Base-by-base conservation (phyloP, 2,888 invertebrate species). In the Rotaria sp. region DNA sequence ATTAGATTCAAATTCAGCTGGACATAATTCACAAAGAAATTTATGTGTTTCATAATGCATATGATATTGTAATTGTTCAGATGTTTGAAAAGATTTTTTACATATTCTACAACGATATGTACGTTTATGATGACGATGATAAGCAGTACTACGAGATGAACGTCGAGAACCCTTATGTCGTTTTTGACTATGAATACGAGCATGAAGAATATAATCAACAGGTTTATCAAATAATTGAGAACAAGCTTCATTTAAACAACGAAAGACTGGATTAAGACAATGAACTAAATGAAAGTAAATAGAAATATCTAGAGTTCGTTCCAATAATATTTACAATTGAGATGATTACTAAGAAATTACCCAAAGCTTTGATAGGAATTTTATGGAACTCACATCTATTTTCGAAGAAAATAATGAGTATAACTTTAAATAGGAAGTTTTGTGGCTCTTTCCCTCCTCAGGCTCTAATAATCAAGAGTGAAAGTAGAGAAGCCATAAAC, bases 101-200 rank as follows among this genome's bases (percentile, higher is more conserved):
- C 80, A 80, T 80, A 45, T 1, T 80, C n/a, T 24, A 45, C 80
- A 80, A 4, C 45, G 41, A 13, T 80, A 26, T 26, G 26, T 45
- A 80, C n/a, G 45, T n/a, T 80, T 80, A 13, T 26, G 41, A 80
- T 15, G 80, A 80, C 45, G 45, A 80, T 80, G 26, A 80, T 45
- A 80, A 67, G 18, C 21, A n/a, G 45, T 45, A 45, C 45, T 80
- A 7, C 80, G 80, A 45, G 80, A 45, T 84, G 48, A 48, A 59
- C 86, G 84, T 26, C 84, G 84, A n/a, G 74, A 21, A 41, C 84
- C 48, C 35, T 52, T 30, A 41, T 84, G 50, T 26, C 84, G 84
- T 74, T 86, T 86, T 86, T 86, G 86, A n/a, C 38, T 50, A 50
- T 86, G 86, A 24, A 84, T 26, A 59, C 59, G 84, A 24, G 86